phyloP scores from a whole-genome alignment of 2,888 invertebrate genomes.

The Syrista parreyssii region DNA sequence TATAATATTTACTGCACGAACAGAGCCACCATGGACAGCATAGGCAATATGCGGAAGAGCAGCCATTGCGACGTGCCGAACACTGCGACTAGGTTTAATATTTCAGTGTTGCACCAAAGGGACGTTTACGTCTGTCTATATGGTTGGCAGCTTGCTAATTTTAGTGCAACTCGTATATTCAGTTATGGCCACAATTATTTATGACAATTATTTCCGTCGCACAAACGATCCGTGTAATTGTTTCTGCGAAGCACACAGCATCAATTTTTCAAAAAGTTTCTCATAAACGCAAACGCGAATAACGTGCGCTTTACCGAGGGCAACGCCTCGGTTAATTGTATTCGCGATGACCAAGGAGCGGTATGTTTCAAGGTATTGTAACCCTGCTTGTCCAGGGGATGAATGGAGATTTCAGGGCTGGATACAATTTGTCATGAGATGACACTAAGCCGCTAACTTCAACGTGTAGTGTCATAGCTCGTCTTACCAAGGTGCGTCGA shows the following conservation, averaged over 20 bases:
- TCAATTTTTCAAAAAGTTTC: no score
- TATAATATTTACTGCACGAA: conserved; percentile 47
- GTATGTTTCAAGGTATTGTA: conserved; percentile 6
- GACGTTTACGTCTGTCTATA: no score
- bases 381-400: conserved; percentile 18
- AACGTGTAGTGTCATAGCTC: conserved; percentile 44
- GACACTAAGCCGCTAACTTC: conserved; percentile 53
- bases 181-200: no score
- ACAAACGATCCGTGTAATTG: no score
- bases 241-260: no score
- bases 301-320: no score
- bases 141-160: no score
- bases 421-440: conserved; percentile 53
- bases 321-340: no score
- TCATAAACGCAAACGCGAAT: no score
- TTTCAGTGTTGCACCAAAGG: conserved; percentile 41
- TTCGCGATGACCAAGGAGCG: neutral
- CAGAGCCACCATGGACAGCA: neutral
- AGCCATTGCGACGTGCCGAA: conserved; percentile 15
- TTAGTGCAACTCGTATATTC: no score
- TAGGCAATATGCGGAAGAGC: conserved; percentile 6
- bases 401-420: conserved; percentile 35
- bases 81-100: conserved; percentile 46
- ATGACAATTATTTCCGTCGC: no score
- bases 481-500: conserved; percentile 24